Conservation (phyloP, 2,797 vertebrate genomes). For the Myotis vivesi region DNA sequence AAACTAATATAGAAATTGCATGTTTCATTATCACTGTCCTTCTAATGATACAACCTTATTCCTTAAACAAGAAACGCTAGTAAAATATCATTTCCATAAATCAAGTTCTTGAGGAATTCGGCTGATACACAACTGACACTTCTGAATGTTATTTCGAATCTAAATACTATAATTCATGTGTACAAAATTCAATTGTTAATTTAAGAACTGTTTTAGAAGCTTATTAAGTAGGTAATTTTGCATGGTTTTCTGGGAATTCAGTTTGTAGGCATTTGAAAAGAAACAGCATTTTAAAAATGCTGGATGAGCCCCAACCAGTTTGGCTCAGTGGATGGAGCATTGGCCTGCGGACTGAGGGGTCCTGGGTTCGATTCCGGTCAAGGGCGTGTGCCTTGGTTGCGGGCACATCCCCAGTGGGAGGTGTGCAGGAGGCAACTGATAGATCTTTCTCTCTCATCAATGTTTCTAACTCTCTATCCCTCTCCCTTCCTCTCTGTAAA, state of each 20-base stretch:
- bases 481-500: no score
- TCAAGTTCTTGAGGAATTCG: constrained; percentile 17
- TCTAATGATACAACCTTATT: neutral
- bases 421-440: no score
- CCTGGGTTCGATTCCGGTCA: no score
- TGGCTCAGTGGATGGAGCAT: no score
- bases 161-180: neutral
- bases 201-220: neutral
- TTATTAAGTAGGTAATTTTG: neutral
- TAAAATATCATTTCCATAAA: neutral
- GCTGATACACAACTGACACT: neutral
- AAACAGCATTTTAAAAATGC: neutral
- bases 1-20: neutral
- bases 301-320: neutral
- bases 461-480: no score
- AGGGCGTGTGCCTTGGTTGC: no score
- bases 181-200: neutral
- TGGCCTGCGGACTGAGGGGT: no score
- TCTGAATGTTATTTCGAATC: constrained; percentile 30
- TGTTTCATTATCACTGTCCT: neutral
- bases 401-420: no score
- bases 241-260: neutral
- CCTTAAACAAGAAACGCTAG: constrained; percentile 19
- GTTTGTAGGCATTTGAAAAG: neutral
- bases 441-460: no score